Conservation (phyloP, 2,113 vertebrate genomes). For the Anhinga anhinga region DNA sequence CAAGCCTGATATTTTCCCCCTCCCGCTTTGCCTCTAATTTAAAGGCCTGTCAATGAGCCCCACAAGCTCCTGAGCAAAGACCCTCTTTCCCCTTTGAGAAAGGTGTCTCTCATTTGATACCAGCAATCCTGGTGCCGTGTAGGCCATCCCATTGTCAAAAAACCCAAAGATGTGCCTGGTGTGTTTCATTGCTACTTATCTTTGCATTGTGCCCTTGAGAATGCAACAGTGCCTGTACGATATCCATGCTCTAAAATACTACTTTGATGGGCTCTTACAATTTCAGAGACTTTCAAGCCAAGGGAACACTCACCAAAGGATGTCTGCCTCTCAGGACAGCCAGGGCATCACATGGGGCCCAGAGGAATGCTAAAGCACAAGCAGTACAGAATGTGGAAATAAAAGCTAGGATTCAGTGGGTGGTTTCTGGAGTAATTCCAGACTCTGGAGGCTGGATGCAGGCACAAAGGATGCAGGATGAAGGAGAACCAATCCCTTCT, state of each 20-base stretch:
- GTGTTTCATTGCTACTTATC: neutral
- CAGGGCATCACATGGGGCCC: accelerated
- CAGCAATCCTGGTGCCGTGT: too few species aligned
- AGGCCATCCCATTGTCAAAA: too few species aligned
- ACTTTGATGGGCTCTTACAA: neutral
- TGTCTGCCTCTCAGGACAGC: too few species aligned
- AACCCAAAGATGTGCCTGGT: neutral
- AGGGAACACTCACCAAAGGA: neutral
- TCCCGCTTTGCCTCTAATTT: too few species aligned
- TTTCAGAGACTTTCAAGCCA: neutral
- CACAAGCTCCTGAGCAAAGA: too few species aligned
- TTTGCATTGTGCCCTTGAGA: neutral
- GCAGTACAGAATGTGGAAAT: neutral
- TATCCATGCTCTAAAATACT: neutral
- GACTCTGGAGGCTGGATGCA: neutral
- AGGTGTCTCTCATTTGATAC: too few species aligned
- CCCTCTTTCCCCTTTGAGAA: too few species aligned
- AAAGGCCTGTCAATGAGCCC: too few species aligned
- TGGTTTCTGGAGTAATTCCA: neutral
- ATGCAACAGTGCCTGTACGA: neutral
- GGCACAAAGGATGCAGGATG: neutral
- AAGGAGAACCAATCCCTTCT: neutral
- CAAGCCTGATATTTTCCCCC: too few species aligned
- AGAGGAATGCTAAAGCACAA: neutral
- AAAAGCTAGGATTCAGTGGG: neutral